Percentiles rank a stretch among this genome's conserved stretches.
Conservation (phyloP, 2,113 vertebrate genomes). For the Phyllostomus hastatus region DNA sequence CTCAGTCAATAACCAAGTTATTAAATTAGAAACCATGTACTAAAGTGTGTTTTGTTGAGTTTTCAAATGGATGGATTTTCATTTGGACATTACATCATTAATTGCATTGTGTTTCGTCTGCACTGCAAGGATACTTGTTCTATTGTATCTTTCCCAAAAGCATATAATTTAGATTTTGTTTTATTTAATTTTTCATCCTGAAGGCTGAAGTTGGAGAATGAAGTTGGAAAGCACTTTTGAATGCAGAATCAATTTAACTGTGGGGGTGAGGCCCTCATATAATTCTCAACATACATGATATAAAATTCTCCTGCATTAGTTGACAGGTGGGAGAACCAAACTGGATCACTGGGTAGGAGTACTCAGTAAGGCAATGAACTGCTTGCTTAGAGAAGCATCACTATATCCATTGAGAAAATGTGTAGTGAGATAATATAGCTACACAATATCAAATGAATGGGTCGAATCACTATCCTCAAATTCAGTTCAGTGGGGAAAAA, state of each 20-base stretch:
- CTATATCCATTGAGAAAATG: slow-evolving; percentile 41
- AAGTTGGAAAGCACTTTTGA: slow-evolving; percentile 56
- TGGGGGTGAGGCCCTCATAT: slow-evolving; percentile 5
- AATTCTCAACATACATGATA: slow-evolving; percentile 41
- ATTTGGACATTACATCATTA: neutral
- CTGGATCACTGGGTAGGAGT: slow-evolving; percentile 51
- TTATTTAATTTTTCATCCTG: slow-evolving; percentile 37
- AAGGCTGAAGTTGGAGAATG: slow-evolving; percentile 30
- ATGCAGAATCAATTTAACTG: slow-evolving; percentile 47
- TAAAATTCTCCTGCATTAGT: slow-evolving; percentile 43
- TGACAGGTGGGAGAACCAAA: slow-evolving; percentile 46
- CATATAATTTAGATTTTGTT: slow-evolving; percentile 10
- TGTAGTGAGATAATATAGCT: slow-evolving; percentile 41
- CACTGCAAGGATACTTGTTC: neutral
- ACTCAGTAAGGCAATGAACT: slow-evolving; percentile 49
- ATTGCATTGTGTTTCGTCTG: neutral
- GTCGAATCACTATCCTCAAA: neutral
- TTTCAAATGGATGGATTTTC: slow-evolving; percentile 29
- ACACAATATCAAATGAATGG: slow-evolving; percentile 44
- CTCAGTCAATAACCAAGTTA: slow-evolving; percentile 8
- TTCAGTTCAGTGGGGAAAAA: slow-evolving; percentile 35
- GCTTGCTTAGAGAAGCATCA: slow-evolving; percentile 54
- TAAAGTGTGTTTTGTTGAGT: slow-evolving; percentile 34
- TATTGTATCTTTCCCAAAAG: slow-evolving; percentile 5
- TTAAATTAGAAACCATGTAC: slow-evolving; percentile 27